Conservation (phyloP, 1,140 invertebrate species). For the Alviniconcha marisindica region DNA sequence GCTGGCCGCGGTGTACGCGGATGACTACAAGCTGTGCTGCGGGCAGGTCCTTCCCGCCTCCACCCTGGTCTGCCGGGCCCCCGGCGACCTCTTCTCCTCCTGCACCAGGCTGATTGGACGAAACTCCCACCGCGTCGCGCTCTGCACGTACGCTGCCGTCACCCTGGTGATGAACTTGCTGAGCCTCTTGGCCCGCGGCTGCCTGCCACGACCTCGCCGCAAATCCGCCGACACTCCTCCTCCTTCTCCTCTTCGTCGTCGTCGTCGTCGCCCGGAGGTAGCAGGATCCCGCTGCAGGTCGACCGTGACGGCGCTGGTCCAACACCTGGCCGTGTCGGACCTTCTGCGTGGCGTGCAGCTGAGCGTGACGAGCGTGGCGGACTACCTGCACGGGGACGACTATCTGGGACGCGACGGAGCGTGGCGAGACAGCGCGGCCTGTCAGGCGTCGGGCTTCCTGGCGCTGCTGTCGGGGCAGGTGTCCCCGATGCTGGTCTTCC, state of each 20-base stretch:
- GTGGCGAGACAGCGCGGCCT: background rate
- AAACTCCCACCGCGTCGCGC: background rate
- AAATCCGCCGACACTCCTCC: no score
- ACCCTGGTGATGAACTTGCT: background rate
- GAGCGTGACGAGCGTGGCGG: background rate
- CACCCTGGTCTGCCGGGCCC: background rate
- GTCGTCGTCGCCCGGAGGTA: no score
- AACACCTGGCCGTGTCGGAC: background rate
- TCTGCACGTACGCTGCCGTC: background rate
- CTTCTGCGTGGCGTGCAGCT: background rate
- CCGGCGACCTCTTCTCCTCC: background rate
- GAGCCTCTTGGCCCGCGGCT: background rate
- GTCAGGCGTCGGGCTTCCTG: background rate
- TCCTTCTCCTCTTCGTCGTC: no score
- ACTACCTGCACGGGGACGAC: background rate
- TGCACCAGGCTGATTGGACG: background rate
- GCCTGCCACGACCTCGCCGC: background rate
- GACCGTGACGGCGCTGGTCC: background rate
- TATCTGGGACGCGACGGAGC: background rate
- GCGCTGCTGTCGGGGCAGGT: background rate
- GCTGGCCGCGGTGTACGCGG: background rate
- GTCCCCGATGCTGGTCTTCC: background rate
- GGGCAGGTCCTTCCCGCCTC: background rate
- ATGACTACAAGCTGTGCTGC: slow-evolving; percentile 2
- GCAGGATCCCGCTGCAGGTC: no score